These are phyloP conservation scores for Pelobates fuscus DNA, from an alignment of 2,113 vertebrate genomes.

Conservation along the genomic window DNA sequence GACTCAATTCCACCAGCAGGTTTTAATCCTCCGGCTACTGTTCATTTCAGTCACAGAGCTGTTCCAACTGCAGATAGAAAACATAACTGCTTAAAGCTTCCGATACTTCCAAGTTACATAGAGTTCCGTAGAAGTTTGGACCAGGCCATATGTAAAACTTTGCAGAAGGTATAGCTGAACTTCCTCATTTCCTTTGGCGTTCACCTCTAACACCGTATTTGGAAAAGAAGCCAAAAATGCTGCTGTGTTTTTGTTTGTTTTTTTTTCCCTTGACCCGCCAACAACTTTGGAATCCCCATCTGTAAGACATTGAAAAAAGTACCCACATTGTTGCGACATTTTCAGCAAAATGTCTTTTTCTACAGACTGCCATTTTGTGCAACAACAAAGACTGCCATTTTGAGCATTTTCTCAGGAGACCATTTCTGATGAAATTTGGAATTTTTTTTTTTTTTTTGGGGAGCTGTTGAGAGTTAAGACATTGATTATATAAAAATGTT, in stretches of 20 bases:
- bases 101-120: constrained; percentile 74
- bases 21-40: constrained; percentile 74
- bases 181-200: neutral
- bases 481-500: too few species aligned
- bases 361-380: too few species aligned
- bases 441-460: too few species aligned
- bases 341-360: too few species aligned
- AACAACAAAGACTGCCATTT: too few species aligned
- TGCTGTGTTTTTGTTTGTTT: neutral
- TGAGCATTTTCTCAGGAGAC: too few species aligned
- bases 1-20: constrained; percentile 70
- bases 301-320: too few species aligned
- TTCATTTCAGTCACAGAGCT: constrained; percentile 73
- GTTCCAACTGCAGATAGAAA: constrained; percentile 76
- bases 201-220: neutral
- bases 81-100: constrained; percentile 76
- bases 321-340: too few species aligned
- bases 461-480: too few species aligned
- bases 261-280: neutral
- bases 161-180: neutral
- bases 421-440: too few species aligned
- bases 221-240: neutral
- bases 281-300: too few species aligned
- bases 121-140: constrained; percentile 87
- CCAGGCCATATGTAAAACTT: constrained; percentile 65